Evolutionary conservation across 2,888 invertebrate species (phyloP), one percentile per base, ranked within the genome.

Genomic region (Acanthacorydalis orientalis): DNA sequence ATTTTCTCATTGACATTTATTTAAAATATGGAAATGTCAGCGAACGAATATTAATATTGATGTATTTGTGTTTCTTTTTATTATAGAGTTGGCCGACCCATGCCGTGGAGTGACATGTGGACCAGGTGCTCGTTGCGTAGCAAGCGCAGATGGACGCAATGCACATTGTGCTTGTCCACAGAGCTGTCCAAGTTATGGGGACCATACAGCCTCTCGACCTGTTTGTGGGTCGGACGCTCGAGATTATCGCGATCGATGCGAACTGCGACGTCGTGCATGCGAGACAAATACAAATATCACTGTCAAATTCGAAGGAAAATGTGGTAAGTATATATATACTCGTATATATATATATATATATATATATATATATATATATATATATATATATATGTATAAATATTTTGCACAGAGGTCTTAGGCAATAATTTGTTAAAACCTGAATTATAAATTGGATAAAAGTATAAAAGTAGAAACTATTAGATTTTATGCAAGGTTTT

Each of bases 201-300:
- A 89, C 68, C 84, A 83, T 67, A 75, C 80, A 53, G 83, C 81
- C 50, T 83, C 84, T 34, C 70, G 78, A 47, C 80, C 86, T 1
- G 78, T 91, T 43, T 91, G 91, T 64, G 85, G 87, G 63, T 71
- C 79, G 59, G 87, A 92, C 68, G 87, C 85, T 8, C 70, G 76
- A 52, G 88, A 89, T 62, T 92, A 93, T 64, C 74, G 75, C 49
- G 87, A 84, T 60, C 81, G 84, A 56, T 93, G 92, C 69, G 83
- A 88, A 62, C 73, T 92, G 68, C 77, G 83, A 57, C 73, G 79
- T 53, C 77, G 80, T 44, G 83, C 90, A 10, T 93, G 92, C 67
- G 74, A 76, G 49, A 70, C 76, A 48, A 77, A 77, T 53, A 72
- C 75, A 52, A 83, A 84, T 62, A 80, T 91, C 57, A 80, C 80